Evolutionary conservation across 1,140 invertebrate species (phyloP).

Genomic region (Trachymyrmex cornetzi): DNA sequence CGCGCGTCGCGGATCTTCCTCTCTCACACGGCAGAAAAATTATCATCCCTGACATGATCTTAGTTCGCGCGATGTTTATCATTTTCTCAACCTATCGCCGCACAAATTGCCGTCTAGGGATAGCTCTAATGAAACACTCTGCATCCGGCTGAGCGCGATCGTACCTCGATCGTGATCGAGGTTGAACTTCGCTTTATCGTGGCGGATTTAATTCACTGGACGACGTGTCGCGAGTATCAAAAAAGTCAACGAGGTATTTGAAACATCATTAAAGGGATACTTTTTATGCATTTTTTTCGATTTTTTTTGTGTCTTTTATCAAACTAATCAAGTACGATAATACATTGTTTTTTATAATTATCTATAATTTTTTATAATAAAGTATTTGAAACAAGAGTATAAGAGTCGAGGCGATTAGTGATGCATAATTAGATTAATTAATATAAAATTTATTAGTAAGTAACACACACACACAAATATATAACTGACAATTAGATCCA

Average conservation of each 20-base stretch:
- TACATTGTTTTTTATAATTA: not conserved
- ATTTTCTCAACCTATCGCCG: slow-evolving; percentile 62
- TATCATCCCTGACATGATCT: slow-evolving; percentile 36
- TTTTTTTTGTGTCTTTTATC: not conserved
- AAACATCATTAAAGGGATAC: not conserved
- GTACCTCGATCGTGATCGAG: slow-evolving; percentile 19
- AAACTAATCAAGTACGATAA: not conserved
- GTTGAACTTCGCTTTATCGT: not conserved
- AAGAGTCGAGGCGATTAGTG: too few species aligned
- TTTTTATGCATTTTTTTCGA: not conserved
- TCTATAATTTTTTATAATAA: too few species aligned
- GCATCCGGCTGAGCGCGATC: slow-evolving; percentile 34
- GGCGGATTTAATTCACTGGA: slow-evolving; percentile 28
- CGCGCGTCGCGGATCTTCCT: slow-evolving; percentile 41
- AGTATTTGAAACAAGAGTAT: too few species aligned
- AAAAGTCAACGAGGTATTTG: not conserved
- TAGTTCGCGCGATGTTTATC: slow-evolving; percentile 61
- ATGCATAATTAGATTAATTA: too few species aligned
- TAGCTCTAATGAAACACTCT: slow-evolving; percentile 54
- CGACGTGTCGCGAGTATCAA: too few species aligned
- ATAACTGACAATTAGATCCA: too few species aligned
- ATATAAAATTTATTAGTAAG: too few species aligned
- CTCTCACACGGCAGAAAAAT: slow-evolving; percentile 44
- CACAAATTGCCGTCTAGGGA: slow-evolving; percentile 43
- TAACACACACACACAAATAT: too few species aligned